Conservation (phyloP, 2,113 vertebrate genomes). For the Peromyscus leucopus region DNA sequence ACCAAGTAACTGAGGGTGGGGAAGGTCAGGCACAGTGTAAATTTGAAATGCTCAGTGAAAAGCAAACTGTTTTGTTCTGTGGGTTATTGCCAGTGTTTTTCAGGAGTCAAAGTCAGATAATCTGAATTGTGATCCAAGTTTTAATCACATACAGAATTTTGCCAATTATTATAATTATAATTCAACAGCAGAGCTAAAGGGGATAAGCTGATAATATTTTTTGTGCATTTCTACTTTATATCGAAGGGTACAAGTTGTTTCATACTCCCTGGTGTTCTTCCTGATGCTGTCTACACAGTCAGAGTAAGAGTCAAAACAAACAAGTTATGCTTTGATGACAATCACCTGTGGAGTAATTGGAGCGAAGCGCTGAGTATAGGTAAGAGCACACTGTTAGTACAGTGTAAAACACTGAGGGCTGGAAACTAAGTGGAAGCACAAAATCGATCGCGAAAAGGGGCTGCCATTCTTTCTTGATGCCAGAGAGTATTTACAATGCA, state of each 20-base stretch:
- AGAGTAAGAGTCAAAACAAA: constrained; percentile 80
- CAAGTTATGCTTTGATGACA: constrained; percentile 75
- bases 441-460: background rate
- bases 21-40: background rate
- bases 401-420: constrained; percentile 21
- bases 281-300: constrained; percentile 68
- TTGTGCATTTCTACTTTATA: constrained; percentile 70
- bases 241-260: constrained; percentile 75
- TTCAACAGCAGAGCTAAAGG: constrained; percentile 37
- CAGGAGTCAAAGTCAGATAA: constrained; percentile 48
- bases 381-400: constrained; percentile 66
- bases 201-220: constrained; percentile 42
- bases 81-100: constrained; percentile 6
- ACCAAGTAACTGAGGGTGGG: background rate
- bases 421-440: constrained; percentile 48
- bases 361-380: constrained; percentile 73
- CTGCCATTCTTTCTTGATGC: constrained; percentile 1
- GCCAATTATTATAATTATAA: constrained; percentile 43
- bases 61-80: constrained; percentile 41
- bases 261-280: constrained; percentile 33
- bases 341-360: constrained; percentile 80
- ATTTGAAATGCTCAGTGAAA: constrained; percentile 60
- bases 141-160: constrained; percentile 58
- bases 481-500: constrained; percentile 37
- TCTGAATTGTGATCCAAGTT: constrained; percentile 30